A percentile compares a stretch with the other conserved stretches of the same genome.
phyloP scores from a whole-genome alignment of 2,797 vertebrate genomes.

The Lithobates sylvaticus region DNA sequence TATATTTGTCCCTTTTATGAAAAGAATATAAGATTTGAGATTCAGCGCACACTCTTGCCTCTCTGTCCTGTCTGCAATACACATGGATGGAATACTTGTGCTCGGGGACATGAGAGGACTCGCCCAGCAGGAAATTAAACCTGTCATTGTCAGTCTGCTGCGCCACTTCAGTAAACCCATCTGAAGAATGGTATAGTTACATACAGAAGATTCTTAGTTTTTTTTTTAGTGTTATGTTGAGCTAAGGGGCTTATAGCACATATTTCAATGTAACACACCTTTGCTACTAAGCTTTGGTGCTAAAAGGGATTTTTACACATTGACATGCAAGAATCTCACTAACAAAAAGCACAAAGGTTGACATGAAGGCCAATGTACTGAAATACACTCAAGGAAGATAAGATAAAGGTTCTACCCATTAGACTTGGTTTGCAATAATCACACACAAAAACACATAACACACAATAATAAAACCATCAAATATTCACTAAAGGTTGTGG shows the following conservation, averaged over 20 bases:
- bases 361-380: background rate
- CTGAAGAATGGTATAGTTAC: background rate
- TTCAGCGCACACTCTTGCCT: constrained; percentile 8
- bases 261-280: background rate
- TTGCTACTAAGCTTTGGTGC: background rate
- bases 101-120: constrained; percentile 39
- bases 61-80: background rate
- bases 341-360: background rate
- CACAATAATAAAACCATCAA: background rate
- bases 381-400: background rate
- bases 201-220: constrained; percentile 12
- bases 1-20: background rate
- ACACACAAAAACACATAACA: constrained; percentile 17
- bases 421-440: background rate
- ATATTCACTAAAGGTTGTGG: background rate
- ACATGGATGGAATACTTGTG: constrained; percentile 13
- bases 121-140: constrained; percentile 41
- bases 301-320: constrained; percentile 1
- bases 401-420: background rate
- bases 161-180: constrained; percentile 27
- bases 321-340: background rate
- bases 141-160: constrained; percentile 23
- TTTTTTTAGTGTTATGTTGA: background rate
- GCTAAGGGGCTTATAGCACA: background rate
- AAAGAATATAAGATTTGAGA: background rate